Evolutionary conservation across 2,888 invertebrate species (phyloP), one percentile per base, ranked within the genome.

Genomic region (Lithophane socia): DNA sequence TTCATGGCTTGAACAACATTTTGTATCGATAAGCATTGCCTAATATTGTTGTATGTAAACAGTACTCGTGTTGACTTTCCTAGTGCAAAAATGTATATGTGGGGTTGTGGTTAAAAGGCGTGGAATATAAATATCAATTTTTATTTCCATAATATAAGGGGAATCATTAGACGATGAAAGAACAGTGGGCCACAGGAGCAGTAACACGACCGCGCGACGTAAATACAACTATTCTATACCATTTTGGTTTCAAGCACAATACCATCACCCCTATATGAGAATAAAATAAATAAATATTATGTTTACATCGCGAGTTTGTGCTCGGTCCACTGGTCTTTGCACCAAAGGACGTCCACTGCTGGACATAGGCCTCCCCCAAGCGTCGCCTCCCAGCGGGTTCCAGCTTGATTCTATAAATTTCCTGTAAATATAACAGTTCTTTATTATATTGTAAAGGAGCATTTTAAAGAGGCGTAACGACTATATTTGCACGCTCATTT

Each of bases 1-100:
- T 67, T 73, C 56, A 21, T 21, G 47, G n/a, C 24, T 69, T 52
- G 4, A 77, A 69, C 60, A 65, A 77, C 54, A 56, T 16, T 54
- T 37, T 49, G 8, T 54, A 56, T 7, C 64, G 73, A 82, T 83
- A 79, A 61, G 49, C 69, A 12, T 54, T 64, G n/a, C 52, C n/a
- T 54, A 54, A 79, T 24, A 73, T 13, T 52, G 10, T 29, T 82
- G 13, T 29, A 7, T 13, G 49, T n/a, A 58, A 75, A 64, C 52
- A 2, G 44, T 64, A 42, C 13, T 2, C 5, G 10, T 44, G 49
- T 74, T 52, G 18, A 52, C 18, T 37, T 37, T 18, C 10, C 7
- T 29, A 21, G 52, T 47, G n/a, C 44, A 13, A 58, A 58, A 58
- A 65, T 56, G 9, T 5, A 56, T n/a, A 24, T 24, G 5, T 58